Conservation (phyloP, 2,113 vertebrate species). For the Nerophis lumbriciformis region DNA sequence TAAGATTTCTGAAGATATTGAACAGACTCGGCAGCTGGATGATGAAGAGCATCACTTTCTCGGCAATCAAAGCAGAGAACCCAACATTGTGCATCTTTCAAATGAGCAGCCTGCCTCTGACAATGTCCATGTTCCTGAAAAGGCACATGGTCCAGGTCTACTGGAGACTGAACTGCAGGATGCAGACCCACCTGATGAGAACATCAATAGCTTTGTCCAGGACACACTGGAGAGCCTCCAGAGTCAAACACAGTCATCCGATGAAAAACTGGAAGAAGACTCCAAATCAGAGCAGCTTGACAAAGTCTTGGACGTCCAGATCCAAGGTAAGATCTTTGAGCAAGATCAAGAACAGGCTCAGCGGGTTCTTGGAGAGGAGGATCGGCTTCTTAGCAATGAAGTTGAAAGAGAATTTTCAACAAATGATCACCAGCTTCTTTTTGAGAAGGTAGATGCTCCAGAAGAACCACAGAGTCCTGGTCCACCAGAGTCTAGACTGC, state of each 20-base stretch:
- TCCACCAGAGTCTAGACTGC: slow-evolving; percentile 35
- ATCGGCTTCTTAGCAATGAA: background rate
- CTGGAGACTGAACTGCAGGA: slow-evolving; percentile 75
- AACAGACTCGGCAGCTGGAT: background rate
- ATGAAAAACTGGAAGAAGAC: slow-evolving; percentile 30
- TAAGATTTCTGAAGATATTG: background rate
- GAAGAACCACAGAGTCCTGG: slow-evolving; percentile 17
- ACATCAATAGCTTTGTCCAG: background rate
- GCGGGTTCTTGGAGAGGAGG: background rate
- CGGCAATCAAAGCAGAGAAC: background rate
- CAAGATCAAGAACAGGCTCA: background rate
- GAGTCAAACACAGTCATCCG: slow-evolving; percentile 4
- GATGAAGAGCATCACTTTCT: background rate
- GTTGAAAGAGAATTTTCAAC: background rate
- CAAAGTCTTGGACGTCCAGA: slow-evolving; percentile 6
- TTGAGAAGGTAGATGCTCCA: background rate
- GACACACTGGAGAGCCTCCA: slow-evolving; percentile 5
- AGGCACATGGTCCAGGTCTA: slow-evolving; percentile 12
- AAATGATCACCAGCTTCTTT: background rate
- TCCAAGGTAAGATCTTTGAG: background rate
- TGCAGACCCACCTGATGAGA: slow-evolving; percentile 26
- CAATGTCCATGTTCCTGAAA: background rate
- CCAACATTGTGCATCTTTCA: background rate
- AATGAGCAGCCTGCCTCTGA: background rate
- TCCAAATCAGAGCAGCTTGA: background rate